Evolutionary conservation across 1,140 invertebrate species (phyloP).

Genomic region (Lethocerus indicus): DNA sequence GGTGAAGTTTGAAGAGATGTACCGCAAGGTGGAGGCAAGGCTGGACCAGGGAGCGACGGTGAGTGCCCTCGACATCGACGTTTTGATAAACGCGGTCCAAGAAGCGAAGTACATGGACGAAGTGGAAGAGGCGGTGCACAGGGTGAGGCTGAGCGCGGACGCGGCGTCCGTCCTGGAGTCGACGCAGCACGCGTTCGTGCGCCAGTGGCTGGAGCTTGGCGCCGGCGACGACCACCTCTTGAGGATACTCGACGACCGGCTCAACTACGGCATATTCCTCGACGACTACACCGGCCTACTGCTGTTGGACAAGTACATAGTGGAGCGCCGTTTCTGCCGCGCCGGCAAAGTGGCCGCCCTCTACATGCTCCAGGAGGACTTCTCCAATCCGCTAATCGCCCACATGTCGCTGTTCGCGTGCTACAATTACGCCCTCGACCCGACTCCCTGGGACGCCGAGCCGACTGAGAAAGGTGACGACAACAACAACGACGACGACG

Average conservation of each 20-base stretch:
- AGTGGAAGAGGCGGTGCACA: slow-evolving; percentile 45
- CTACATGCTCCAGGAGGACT: slow-evolving; percentile 82
- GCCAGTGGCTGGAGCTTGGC: slow-evolving; percentile 40
- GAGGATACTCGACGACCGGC: slow-evolving; percentile 54
- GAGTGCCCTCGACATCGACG: slow-evolving; percentile 53
- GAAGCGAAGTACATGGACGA: slow-evolving; percentile 37
- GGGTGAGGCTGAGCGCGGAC: slow-evolving; percentile 47
- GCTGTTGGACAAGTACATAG: slow-evolving; percentile 63
- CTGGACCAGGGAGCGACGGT: slow-evolving; percentile 31
- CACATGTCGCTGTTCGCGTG: slow-evolving; percentile 55
- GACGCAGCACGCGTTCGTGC: slow-evolving; percentile 61
- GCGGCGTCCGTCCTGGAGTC: slow-evolving; percentile 53
- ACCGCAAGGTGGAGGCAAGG: slow-evolving; percentile 40
- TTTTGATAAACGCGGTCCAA: slow-evolving; percentile 44
- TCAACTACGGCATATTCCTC: slow-evolving; percentile 80
- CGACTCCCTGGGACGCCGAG: slow-evolving; percentile 31
- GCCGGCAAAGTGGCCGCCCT: slow-evolving; percentile 61
- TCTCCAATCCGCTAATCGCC: slow-evolving; percentile 47
- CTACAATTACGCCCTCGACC: slow-evolving; percentile 49
- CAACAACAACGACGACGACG: too few relatives aligned
- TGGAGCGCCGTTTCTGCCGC: slow-evolving; percentile 42
- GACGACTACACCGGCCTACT: slow-evolving; percentile 64
- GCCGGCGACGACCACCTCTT: slow-evolving; percentile 44
- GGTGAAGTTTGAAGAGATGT: slow-evolving; percentile 40
- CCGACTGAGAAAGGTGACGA: slow-evolving; percentile 22